Evolutionary conservation across 2,888 invertebrate genomes (phyloP).

Genomic region (Odontomyia ornata): DNA sequence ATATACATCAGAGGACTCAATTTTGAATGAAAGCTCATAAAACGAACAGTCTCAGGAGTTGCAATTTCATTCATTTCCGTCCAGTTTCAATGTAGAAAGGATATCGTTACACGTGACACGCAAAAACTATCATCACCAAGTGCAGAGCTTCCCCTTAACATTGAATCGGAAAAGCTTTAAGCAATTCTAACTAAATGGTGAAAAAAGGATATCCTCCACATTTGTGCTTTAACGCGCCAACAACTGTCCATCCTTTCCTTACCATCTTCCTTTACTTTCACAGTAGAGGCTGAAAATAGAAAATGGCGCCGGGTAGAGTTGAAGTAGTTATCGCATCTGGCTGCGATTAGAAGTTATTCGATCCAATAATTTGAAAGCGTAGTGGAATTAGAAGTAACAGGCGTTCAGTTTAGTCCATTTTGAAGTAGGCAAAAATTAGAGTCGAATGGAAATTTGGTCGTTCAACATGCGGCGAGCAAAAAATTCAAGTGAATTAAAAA

Average conservation of each 20-base stretch:
- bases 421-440: not conserved
- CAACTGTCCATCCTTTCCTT: conserved; percentile 31
- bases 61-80: not conserved
- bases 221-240: conserved; percentile 35
- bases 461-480: not conserved
- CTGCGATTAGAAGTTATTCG: not conserved
- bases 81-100: not conserved
- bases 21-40: conserved; percentile 23
- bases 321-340: conserved; percentile 27
- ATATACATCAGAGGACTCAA: not conserved
- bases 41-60: not conserved
- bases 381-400: not conserved
- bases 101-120: not conserved
- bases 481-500: conserved; percentile 1
- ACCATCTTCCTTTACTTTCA: conserved; percentile 21
- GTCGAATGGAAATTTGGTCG: not conserved
- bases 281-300: conserved; percentile 40
- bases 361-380: not conserved
- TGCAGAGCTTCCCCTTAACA: not conserved
- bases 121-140: not conserved
- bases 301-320: conserved; percentile 48
- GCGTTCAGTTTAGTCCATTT: not conserved
- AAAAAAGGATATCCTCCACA: conserved; percentile 24
- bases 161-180: not conserved
- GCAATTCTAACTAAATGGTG: not conserved